Percentiles rank a stretch among this genome's conserved stretches.
These are phyloP conservation scores for Trichogramma evanescens DNA, from an alignment of 2,888 invertebrate genomes.

Conservation along the genomic window DNA sequence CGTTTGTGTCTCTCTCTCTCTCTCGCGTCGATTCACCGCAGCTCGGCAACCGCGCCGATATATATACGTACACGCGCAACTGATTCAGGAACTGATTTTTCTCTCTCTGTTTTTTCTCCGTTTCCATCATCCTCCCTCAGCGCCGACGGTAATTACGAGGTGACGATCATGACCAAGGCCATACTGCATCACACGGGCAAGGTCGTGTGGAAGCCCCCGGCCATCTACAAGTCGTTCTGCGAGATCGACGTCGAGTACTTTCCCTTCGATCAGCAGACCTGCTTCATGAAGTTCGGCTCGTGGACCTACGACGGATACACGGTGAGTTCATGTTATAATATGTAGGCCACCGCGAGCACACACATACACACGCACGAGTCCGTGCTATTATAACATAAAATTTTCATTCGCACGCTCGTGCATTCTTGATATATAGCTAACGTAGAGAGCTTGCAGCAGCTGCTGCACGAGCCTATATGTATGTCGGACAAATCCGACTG, in stretches of 20 bases:
- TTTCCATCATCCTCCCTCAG: slow-evolving; percentile 49
- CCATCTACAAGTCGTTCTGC: slow-evolving; percentile 96
- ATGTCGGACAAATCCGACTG: too few relatives aligned
- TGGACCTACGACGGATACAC: slow-evolving; percentile 94
- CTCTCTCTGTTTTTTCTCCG: too few relatives aligned
- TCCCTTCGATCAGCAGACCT: slow-evolving; percentile 90
- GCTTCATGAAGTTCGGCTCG: slow-evolving; percentile 91
- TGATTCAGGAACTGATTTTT: too few relatives aligned
- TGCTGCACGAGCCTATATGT: too few relatives aligned
- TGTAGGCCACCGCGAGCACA: too few relatives aligned
- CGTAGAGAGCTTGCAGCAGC: not conserved
- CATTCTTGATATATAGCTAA: not conserved
- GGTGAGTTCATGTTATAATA: slow-evolving; percentile 54
- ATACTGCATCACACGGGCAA: slow-evolving; percentile 87
- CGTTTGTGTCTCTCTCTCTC: too few relatives aligned
- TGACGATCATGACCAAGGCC: slow-evolving; percentile 96
- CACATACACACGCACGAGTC: too few relatives aligned
- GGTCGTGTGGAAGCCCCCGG: slow-evolving; percentile 96
- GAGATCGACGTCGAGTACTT: slow-evolving; percentile 93
- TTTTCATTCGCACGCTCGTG: not conserved
- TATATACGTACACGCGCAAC: too few relatives aligned
- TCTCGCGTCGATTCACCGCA: too few relatives aligned
- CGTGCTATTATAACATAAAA: not conserved
- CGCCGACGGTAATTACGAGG: slow-evolving; percentile 96
- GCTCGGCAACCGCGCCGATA: too few relatives aligned